Base-by-base conservation (phyloP, 1,140 invertebrate species). In the Hyposmocoma kahamanoa region DNA sequence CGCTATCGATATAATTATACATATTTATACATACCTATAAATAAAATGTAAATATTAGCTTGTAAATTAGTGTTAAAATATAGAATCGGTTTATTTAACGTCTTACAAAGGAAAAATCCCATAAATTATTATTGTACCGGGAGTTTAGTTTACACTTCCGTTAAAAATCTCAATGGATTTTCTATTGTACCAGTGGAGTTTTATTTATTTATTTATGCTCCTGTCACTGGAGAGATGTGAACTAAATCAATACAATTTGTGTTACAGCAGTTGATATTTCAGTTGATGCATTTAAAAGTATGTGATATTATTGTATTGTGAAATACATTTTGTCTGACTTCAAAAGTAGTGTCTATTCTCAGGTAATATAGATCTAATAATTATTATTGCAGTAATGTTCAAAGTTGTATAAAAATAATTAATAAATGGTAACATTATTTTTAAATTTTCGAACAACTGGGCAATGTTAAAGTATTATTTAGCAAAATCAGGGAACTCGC, bases 11-110 rank as follows among this genome's bases (percentile, higher is more conserved):
- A 84, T 79, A 76, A 77, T 78, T 84, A 84, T 83, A 84, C 73
- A 84, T 84, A 83, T 84, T 81, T 84, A 84, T 84, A 84, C 83
- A 84, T 80, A 84, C 77, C 70, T 84, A 84, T 84, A 84, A 84
- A 84, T 84, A 84, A 79, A 82, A 64, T 84, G 81, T 85, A 85
- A 81, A 85, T 85, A 85, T 70, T 85, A 85, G 79, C 55, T 46
- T 74, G 66, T 84, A 85, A 85, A 75, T 80, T 85, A 85, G 81
- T 76, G 68, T 83, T 81, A 83, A 81, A 83, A 70, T 81, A 83
- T 84, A 83, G 79, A 83, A 83, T 84, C 72, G 79, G 81, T 83
- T 83, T 83, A 83, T 83, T 84, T 84, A 83, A 84, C 68, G 72
- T 76, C 81, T 76, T 79, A 79, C 67, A 73, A 83, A 84, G 55